phyloP scores from a whole-genome alignment of 2,888 invertebrate species.

The Melieria crassipennis region DNA sequence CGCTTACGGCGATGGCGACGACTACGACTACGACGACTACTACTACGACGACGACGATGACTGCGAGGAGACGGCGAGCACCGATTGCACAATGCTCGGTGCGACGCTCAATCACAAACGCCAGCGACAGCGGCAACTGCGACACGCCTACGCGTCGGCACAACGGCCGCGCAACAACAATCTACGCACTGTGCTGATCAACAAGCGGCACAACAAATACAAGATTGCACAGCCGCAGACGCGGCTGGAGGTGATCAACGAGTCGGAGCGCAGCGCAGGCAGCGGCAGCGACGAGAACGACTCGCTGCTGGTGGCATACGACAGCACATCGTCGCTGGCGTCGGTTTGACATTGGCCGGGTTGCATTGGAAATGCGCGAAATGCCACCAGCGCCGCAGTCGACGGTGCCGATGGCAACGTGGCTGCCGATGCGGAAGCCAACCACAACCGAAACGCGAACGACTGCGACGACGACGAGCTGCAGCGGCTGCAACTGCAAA shows the following conservation, averaged over 20 bases:
- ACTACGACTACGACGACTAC: slow-evolving; percentile 51
- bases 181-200: slow-evolving; percentile 59
- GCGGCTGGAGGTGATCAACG: slow-evolving; percentile 63
- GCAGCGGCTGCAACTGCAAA: slow-evolving; percentile 34
- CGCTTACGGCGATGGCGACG: slow-evolving; percentile 52
- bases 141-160: slow-evolving; percentile 4
- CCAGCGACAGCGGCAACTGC: not conserved
- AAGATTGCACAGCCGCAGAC: slow-evolving; percentile 60
- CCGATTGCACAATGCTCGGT: slow-evolving; percentile 59
- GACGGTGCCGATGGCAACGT: not conserved
- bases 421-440: slow-evolving; percentile 13
- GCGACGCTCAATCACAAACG: slow-evolving; percentile 33
- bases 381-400: slow-evolving; percentile 25
- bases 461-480: slow-evolving; percentile 27
- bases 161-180: slow-evolving; percentile 54
- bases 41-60: slow-evolving; percentile 49
- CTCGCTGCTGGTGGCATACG: slow-evolving; percentile 64
- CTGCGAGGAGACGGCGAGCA: slow-evolving; percentile 42
- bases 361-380: slow-evolving; percentile 56
- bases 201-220: slow-evolving; percentile 62
- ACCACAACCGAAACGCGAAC: slow-evolving; percentile 13
- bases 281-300: slow-evolving; percentile 66
- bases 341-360: slow-evolving; percentile 66
- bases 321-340: slow-evolving; percentile 63
- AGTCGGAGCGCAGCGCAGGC: slow-evolving; percentile 62